These are phyloP conservation scores for Hyles lineata DNA, from an alignment of 2,888 invertebrate species.

Conservation along the genomic window DNA sequence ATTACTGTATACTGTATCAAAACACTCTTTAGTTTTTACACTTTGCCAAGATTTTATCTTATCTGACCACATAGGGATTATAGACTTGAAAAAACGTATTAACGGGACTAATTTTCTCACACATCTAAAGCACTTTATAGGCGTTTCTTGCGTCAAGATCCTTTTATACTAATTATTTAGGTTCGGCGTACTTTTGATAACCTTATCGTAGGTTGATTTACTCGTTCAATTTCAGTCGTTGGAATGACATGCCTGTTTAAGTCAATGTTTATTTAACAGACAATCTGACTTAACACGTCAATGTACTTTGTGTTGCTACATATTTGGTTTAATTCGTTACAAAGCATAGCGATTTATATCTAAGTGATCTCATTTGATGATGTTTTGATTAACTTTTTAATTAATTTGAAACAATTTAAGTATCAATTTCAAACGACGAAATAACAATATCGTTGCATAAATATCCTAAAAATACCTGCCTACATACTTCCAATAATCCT, in stretches of 20 bases:
- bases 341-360: not conserved
- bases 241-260: not conserved
- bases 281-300: not conserved
- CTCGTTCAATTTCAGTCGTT: constrained; percentile 8
- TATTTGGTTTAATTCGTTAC: not conserved
- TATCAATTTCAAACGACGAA: too few species aligned
- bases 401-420: too few species aligned
- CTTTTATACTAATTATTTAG: constrained; percentile 28
- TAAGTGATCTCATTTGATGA: not conserved
- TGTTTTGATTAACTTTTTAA: not conserved
- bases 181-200: constrained; percentile 30
- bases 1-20: too few species aligned
- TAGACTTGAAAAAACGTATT: not conserved
- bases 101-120: constrained; percentile 9
- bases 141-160: constrained; percentile 25
- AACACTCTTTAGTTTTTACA: too few species aligned
- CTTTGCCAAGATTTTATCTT: too few species aligned
- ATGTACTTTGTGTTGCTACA: not conserved
- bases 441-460: too few species aligned
- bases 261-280: not conserved
- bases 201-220: not conserved
- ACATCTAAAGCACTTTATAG: constrained; percentile 3
- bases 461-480: too few species aligned
- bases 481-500: too few species aligned
- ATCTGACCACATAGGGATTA: not conserved